Conservation (phyloP, 2,113 vertebrate species). For the Apaloderma vittatum region DNA sequence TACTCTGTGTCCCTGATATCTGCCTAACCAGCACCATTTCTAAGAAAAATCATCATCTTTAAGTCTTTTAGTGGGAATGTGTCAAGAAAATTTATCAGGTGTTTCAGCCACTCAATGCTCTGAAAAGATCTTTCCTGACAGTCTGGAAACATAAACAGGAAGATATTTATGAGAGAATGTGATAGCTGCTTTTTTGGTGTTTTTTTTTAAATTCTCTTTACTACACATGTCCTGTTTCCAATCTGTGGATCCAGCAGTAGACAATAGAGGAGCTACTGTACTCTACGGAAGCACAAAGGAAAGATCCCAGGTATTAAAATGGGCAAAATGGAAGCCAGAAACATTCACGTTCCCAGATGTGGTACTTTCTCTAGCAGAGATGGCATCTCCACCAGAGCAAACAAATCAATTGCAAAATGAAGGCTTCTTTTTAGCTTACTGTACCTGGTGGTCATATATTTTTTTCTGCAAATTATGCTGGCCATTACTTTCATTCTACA, state of each 20-base stretch:
- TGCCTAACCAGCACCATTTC: neutral
- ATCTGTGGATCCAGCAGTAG: neutral
- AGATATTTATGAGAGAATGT: neutral
- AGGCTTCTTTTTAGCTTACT: neutral
- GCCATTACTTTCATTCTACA: neutral
- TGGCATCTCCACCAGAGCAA: neutral
- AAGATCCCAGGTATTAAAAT: neutral
- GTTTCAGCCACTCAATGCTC: neutral
- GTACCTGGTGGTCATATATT: neutral
- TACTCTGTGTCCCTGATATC: neutral
- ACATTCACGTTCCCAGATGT: neutral
- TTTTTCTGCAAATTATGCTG: neutral
- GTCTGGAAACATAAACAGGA: neutral
- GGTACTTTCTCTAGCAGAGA: neutral
- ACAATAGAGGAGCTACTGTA: neutral
- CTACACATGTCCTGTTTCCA: neutral
- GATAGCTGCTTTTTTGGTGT: neutral
- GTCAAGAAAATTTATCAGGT: neutral
- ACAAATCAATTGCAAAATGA: neutral
- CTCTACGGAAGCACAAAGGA: neutral
- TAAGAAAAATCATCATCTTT: neutral
- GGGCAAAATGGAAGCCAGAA: neutral
- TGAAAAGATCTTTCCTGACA: neutral
- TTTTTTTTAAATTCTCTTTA: neutral
- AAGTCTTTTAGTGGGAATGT: neutral